phyloP scores from a whole-genome alignment of 2,888 invertebrate genomes.

The Cerastoderma edule region DNA sequence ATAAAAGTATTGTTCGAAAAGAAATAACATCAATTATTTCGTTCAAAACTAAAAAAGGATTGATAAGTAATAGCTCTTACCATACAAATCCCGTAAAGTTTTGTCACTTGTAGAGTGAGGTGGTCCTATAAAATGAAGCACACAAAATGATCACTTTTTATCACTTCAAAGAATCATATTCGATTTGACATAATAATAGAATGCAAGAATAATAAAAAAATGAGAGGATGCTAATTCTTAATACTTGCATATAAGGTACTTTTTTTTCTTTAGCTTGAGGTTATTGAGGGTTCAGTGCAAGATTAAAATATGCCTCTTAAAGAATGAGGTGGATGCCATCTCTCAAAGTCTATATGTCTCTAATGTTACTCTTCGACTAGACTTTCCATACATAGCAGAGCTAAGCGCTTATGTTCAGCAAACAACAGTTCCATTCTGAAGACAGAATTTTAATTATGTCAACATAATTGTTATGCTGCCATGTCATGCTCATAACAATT shows the following conservation, averaged over 20 bases:
- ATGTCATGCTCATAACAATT: no score
- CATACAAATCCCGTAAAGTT: neutral
- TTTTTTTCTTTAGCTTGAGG: neutral
- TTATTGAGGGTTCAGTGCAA: neutral
- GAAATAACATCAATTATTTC: no score
- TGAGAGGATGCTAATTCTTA: neutral
- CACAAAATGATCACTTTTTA: neutral
- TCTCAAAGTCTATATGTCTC: neutral
- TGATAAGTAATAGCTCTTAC: no score
- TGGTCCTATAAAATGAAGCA: neutral
- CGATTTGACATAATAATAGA: neutral
- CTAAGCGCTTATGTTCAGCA: no score
- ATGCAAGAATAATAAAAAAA: neutral
- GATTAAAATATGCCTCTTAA: neutral
- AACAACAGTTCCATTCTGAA: no score
- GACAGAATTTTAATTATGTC: no score
- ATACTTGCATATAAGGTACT: neutral
- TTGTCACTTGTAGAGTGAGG: slow-evolving; percentile 15
- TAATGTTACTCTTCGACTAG: neutral
- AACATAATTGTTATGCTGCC: no score
- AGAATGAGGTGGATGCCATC: neutral
- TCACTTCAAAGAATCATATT: neutral
- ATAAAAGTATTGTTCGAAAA: no score
- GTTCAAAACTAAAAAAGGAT: no score
- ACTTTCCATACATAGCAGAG: neutral